Base-by-base conservation (phyloP, 2,888 invertebrate genomes). In the Cataglyphis livida region DNA sequence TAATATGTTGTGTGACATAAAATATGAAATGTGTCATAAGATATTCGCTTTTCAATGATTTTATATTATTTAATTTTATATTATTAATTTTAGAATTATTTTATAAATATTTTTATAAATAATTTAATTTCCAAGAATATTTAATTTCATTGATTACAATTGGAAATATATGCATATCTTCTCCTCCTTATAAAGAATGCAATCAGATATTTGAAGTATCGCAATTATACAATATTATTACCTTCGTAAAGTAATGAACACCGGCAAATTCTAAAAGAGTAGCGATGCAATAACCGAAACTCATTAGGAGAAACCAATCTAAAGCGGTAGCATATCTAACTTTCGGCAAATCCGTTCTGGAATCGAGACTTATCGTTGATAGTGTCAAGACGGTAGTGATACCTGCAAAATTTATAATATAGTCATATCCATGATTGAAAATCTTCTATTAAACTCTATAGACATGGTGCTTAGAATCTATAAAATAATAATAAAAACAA, bases 191-290 rank as follows among this genome's bases (percentile, higher is more conserved):
- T 28, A 51, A 35, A 32, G 15, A 15, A 73, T 41, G 1, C 15
- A 4, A 28, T 38, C 18, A 18, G 28, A 61, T 12, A 6, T 3
- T 41, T 15, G 4, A 32, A 41, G 38, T 41, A 28, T 57, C n/a
- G 38, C n/a, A 15, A 76, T 54, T 66, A 54, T 12, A 66, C n/a
- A 41, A 57, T 38, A 41, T 66, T 15, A 25, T 44, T 92, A 97
- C 97, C 96, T 98, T 98, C 0, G 99, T 99, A 93, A 98, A 98
- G 94, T 98, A 99, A 95, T 99, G 99, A 0, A 99, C 99, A 0
- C 98, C 98, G n/a, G 99, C 98, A 92, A 99, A 99, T 94, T 99
- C 98, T 28, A 99, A 95, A 1, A 99, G 95, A 0, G 98, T 98
- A 0, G 98, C 98, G 91, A 99, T 98, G 94, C 98, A 98, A 93